These are phyloP conservation scores for Aphelenchoides fujianensis DNA, from an alignment of 1,140 invertebrate genomes.

Conservation along the genomic window DNA sequence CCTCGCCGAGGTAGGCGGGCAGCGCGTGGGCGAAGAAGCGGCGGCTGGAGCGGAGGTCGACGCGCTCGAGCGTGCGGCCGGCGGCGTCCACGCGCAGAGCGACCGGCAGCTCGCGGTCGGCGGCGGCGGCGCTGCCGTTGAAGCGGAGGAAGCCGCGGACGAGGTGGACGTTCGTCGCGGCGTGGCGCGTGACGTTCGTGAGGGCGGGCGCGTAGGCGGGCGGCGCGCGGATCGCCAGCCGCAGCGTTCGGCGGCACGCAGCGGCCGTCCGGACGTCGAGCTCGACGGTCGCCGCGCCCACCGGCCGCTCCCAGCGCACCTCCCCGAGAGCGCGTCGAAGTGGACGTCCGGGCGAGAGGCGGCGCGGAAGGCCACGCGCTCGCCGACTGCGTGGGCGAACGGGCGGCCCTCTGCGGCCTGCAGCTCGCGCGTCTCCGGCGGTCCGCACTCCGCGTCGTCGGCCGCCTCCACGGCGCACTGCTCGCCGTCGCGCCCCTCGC, in stretches of 20 bases:
- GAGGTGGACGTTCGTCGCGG: background rate
- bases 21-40: slow-evolving; percentile 15
- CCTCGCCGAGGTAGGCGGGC: background rate
- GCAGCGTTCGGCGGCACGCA: background rate
- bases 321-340: background rate
- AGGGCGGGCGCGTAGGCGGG: background rate
- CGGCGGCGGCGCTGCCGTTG: background rate
- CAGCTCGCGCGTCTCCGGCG: too few relatives aligned
- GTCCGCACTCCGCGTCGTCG: too few relatives aligned
- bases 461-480: background rate
- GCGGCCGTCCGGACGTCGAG: background rate
- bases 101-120: background rate
- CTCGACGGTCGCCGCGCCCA: too few relatives aligned
- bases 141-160: slow-evolving; percentile 8
- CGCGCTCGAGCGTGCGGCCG: background rate
- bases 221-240: background rate
- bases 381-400: background rate
- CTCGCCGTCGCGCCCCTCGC: background rate
- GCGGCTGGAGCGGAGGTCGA: background rate
- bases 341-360: background rate
- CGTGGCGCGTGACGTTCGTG: slow-evolving; percentile 8
- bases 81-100: background rate
- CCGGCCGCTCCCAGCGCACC: too few relatives aligned
- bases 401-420: background rate
- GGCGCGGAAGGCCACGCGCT: background rate